A percentile compares a stretch with the other conserved stretches of the same genome.
Conservation (phyloP, 2,888 invertebrate genomes). For the Nemapogon koenigi region DNA sequence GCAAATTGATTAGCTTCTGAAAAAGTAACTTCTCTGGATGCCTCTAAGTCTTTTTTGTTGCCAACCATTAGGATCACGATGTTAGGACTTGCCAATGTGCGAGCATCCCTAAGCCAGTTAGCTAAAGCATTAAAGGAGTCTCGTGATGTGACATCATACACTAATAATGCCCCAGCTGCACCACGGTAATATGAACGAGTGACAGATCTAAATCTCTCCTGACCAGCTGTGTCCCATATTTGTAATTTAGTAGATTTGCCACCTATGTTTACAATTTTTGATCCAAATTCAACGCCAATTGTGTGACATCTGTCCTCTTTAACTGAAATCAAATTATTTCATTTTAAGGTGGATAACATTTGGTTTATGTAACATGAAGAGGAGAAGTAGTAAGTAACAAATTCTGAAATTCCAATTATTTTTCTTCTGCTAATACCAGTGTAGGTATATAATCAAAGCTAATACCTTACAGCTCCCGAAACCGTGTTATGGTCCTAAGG, state of each 20-base stretch:
- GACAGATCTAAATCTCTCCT: slow-evolving; percentile 96
- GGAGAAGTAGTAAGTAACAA: no score
- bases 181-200: slow-evolving; percentile 84
- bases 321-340: slow-evolving; percentile 67
- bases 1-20: slow-evolving; percentile 85
- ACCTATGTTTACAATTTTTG: slow-evolving; percentile 81
- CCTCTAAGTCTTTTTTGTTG: slow-evolving; percentile 83
- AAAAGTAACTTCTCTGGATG: slow-evolving; percentile 81
- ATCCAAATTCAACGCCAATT: slow-evolving; percentile 89
- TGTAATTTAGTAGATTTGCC: slow-evolving; percentile 84
- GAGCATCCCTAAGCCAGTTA: slow-evolving; percentile 85
- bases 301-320: slow-evolving; percentile 86
- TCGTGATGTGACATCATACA: slow-evolving; percentile 88
- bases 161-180: slow-evolving; percentile 90
- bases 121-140: slow-evolving; percentile 92
- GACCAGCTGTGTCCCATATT: slow-evolving; percentile 93
- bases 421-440: no score
- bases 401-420: no score
- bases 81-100: slow-evolving; percentile 81
- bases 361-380: no score
- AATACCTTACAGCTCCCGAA: no score
- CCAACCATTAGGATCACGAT: slow-evolving; percentile 83
- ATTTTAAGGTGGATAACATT: no score
- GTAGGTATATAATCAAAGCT: no score
- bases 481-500: no score